Evolutionary conservation across 1,140 invertebrate genomes (phyloP).

Genomic region (Saccostrea cuccullata): DNA sequence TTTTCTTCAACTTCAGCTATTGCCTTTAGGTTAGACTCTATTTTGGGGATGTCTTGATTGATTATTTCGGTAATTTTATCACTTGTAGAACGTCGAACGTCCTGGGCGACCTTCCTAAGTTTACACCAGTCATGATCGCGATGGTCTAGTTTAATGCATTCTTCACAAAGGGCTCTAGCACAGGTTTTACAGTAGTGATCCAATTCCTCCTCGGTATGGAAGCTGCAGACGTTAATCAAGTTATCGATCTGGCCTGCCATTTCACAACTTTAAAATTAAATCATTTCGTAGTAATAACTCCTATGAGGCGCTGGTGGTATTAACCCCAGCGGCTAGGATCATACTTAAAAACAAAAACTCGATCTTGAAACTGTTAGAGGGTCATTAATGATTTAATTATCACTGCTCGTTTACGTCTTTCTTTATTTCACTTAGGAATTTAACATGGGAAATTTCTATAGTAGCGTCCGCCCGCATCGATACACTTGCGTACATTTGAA

Average conservation of each 20-base stretch:
- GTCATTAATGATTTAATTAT: conserved; percentile 35
- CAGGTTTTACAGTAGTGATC: conserved; percentile 39
- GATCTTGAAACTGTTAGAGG: conserved; percentile 5
- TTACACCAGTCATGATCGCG: conserved; percentile 33
- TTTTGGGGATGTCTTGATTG: conserved; percentile 3
- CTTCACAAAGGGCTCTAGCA: conserved; percentile 27
- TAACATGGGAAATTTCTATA: background rate
- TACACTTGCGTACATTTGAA: background rate
- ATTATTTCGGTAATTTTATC: conserved; percentile 35
- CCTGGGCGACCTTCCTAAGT: conserved; percentile 14
- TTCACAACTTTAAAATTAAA: conserved; percentile 38
- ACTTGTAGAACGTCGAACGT: background rate
- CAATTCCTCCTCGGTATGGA: conserved; percentile 32
- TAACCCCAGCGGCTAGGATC: background rate
- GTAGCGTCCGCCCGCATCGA: background rate
- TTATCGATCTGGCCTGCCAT: conserved; percentile 33
- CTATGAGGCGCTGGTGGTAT: background rate
- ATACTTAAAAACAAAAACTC: conserved; percentile 23
- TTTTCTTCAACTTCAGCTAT: conserved; percentile 2
- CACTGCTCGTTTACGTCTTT: background rate
- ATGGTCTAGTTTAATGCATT: conserved; percentile 28
- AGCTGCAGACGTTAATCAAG: conserved; percentile 24
- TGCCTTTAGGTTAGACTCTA: background rate
- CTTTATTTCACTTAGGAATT: conserved; percentile 6
- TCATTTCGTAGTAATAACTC: conserved; percentile 31